phyloP scores from a whole-genome alignment of 2,113 vertebrate species.

The Rallus limicola region DNA sequence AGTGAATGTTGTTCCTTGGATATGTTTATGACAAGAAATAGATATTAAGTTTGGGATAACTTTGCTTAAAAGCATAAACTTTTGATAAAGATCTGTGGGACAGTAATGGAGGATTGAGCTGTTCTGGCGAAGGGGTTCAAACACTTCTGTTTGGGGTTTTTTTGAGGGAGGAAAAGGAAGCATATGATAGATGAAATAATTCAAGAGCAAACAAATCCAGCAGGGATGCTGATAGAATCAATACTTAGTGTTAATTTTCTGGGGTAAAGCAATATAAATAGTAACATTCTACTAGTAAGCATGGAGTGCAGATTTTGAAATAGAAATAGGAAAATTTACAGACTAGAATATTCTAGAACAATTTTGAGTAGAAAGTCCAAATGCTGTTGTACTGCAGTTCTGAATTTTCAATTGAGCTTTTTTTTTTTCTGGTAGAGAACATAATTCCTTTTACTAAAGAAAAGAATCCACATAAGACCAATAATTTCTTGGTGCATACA shows the following conservation, averaged over 20 bases:
- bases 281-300: background rate
- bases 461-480: background rate
- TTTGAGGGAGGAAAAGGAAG: background rate
- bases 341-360: background rate
- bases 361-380: background rate
- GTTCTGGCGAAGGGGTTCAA: background rate
- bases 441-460: background rate
- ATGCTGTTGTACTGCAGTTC: background rate
- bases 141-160: background rate
- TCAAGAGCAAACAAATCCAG: background rate
- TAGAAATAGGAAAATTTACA: background rate
- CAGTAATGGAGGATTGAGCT: background rate
- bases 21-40: background rate
- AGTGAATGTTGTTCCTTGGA: background rate
- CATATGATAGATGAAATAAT: background rate
- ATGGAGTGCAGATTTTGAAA: background rate
- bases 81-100: background rate
- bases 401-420: background rate
- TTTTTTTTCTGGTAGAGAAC: background rate
- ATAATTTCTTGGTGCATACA: rapidly evolving
- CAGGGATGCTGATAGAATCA: background rate
- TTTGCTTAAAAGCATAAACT: background rate
- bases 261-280: background rate
- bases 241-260: too few relatives aligned
- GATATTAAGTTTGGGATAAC: background rate